Evolutionary conservation across 2,113 vertebrate species (phyloP), one percentile per base, ranked within the genome.

Genomic region (Gobio gobio): DNA sequence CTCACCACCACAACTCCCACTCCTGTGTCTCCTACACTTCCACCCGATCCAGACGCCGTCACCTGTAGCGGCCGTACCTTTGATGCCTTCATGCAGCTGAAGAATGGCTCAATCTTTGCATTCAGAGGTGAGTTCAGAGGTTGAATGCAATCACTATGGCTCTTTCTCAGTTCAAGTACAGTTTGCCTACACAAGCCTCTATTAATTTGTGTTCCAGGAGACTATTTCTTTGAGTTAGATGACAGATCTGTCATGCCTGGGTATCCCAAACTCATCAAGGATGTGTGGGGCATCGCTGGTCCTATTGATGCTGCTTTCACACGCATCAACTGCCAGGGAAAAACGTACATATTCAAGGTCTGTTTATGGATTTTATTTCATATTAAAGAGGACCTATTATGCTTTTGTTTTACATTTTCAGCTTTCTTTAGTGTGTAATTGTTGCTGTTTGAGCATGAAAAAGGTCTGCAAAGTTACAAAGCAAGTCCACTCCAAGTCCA

Each of bases 281-380:
- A 98, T 0, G 91, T 97, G 66, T 99, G 98, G 98, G 98, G 98
- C n/a, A 96, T 99, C 0, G 68, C 95, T 18, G 98, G 97, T 0
- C 97, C 98, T 61, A 94, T 99, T 0, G 96, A 98, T 0, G 96
- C 98, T 0, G 97, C 97, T 76, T 99, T 99, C 90, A 99, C 98
- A 6, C 96, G 98, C 73, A 94, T 98, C 92, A 99, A 99, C 95
- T 99, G 98, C 87, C 95, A 98, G 89, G 98, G 97, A 74, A 98
- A 98, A 91, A 95, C 95, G 36, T 99, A 99, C 84, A 92, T 99
- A 54, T 99, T 99, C 91, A 96, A 99, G 97, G 98, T 99, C 4
- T 63, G 83, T 84, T 47, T 64, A 22, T 56, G 8, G 54, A 56
- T 56, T 56, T 56, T 22, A 56, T 22, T 56, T 56, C 22, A 2